Evolutionary conservation across 2,888 invertebrate genomes (phyloP).

Genomic region (Aspidiotus destructor): DNA sequence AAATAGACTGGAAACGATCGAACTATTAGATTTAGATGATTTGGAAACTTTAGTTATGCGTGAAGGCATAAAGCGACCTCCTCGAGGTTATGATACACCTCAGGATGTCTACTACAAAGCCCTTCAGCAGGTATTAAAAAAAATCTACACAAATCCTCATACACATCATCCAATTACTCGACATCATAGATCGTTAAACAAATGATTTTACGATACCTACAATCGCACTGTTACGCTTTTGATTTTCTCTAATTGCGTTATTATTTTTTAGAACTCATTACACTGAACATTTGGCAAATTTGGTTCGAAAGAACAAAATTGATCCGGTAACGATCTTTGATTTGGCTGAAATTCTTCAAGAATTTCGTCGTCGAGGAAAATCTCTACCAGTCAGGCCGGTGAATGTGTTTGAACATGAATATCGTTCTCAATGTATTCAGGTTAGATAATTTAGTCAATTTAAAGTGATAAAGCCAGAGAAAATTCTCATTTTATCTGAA

Average conservation of each 20-base stretch:
- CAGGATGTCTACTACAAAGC: slow-evolving; percentile 45
- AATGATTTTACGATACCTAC: neutral
- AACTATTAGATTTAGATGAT: slow-evolving; percentile 66
- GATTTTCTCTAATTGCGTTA: neutral
- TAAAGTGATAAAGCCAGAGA: neutral
- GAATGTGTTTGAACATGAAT: slow-evolving; percentile 73
- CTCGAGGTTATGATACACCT: slow-evolving; percentile 61
- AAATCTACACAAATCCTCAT: neutral
- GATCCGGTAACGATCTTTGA: slow-evolving; percentile 86
- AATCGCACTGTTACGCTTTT: too few species aligned
- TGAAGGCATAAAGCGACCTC: slow-evolving; percentile 61
- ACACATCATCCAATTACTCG: neutral
- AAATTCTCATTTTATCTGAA: neutral
- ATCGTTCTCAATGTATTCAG: slow-evolving; percentile 75
- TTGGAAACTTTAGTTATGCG: slow-evolving; percentile 70
- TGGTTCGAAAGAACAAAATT: slow-evolving; percentile 69
- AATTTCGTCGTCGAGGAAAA: slow-evolving; percentile 74
- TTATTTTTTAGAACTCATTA: slow-evolving; percentile 71
- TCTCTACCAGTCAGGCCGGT: slow-evolving; percentile 71
- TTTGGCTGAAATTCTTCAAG: slow-evolving; percentile 74
- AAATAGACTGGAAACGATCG: slow-evolving; percentile 63
- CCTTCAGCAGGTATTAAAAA: slow-evolving; percentile 45
- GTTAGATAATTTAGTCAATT: slow-evolving; percentile 33
- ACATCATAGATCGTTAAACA: neutral
- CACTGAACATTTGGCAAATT: slow-evolving; percentile 86